Evolutionary conservation across 1,140 invertebrate genomes (phyloP).

Genomic region (Papilio aristodemus): DNA sequence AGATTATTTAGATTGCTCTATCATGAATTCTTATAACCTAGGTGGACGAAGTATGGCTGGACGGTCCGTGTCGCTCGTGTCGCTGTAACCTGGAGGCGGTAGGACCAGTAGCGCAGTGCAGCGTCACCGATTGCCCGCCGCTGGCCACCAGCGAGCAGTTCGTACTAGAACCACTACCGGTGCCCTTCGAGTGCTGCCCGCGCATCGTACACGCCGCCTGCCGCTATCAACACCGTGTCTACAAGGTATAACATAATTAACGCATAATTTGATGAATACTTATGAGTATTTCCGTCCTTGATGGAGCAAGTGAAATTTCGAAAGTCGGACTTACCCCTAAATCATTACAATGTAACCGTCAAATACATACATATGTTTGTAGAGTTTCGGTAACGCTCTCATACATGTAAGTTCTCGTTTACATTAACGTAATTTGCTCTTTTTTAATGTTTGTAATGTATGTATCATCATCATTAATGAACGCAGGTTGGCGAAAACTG

Average conservation of each 20-base stretch:
- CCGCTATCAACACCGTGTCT: slow-evolving; percentile 79
- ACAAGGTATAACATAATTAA: slow-evolving; percentile 78
- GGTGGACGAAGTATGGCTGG: slow-evolving; percentile 83
- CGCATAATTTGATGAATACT: no score
- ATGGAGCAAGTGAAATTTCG: no score
- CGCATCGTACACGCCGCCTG: slow-evolving; percentile 82
- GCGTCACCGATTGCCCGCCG: slow-evolving; percentile 70
- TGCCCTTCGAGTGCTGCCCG: slow-evolving; percentile 84
- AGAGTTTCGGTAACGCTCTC: no score
- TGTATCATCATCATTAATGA: neutral
- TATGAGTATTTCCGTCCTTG: no score
- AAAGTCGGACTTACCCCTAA: no score
- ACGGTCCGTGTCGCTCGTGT: slow-evolving; percentile 85
- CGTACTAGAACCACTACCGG: slow-evolving; percentile 76
- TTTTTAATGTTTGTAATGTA: neutral
- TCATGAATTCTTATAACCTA: slow-evolving; percentile 36
- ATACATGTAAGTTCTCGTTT: no score
- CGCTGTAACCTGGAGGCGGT: slow-evolving; percentile 72
- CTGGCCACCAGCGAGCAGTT: slow-evolving; percentile 77
- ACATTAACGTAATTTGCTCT: no score
- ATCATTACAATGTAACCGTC: no score
- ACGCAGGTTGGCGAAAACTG: slow-evolving; percentile 81
- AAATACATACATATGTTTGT: no score
- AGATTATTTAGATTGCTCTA: neutral
- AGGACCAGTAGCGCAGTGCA: slow-evolving; percentile 56